A percentile compares a stretch with the other conserved stretches of the same genome.
These are phyloP conservation scores for Drosophila suboccidentalis DNA, from an alignment of 2,888 invertebrate genomes.

Conservation along the genomic window DNA sequence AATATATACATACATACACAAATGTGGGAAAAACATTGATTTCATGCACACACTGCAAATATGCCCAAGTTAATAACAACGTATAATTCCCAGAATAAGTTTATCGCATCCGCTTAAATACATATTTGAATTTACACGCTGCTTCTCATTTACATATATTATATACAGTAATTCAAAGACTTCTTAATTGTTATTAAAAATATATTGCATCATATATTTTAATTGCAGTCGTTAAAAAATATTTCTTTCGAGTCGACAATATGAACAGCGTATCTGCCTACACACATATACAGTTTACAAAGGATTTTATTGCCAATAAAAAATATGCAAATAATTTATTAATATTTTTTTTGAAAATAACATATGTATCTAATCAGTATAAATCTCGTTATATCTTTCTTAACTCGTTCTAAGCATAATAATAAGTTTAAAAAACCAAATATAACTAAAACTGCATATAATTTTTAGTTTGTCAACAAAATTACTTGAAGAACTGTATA, in stretches of 20 bases:
- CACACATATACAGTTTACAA: not conserved
- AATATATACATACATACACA: not conserved
- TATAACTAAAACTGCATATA: too few species aligned
- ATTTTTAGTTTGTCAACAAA: not conserved
- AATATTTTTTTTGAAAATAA: not conserved
- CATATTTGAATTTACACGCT: not conserved
- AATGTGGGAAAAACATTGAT: slow-evolving; percentile 2
- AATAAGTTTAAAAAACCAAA: too few species aligned
- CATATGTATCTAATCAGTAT: too few species aligned
- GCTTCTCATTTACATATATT: not conserved
- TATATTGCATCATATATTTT: not conserved
- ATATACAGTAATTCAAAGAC: not conserved
- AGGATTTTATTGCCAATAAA: not conserved
- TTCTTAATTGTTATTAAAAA: slow-evolving; percentile 1
- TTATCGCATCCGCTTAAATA: slow-evolving; percentile 6
- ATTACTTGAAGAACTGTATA: not conserved
- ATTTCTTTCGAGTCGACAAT: not conserved
- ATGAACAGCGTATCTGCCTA: not conserved
- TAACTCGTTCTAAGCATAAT: too few species aligned
- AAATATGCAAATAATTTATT: not conserved
- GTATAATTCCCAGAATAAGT: slow-evolving; percentile 3
- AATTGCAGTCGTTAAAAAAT: not conserved
- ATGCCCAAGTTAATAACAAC: slow-evolving; percentile 6
- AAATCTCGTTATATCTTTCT: too few species aligned
- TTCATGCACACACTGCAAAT: slow-evolving; percentile 13